Evolutionary conservation across 2,888 invertebrate genomes (phyloP), one percentile per base, ranked within the genome.

Genomic region (Epinotia bilunana): DNA sequence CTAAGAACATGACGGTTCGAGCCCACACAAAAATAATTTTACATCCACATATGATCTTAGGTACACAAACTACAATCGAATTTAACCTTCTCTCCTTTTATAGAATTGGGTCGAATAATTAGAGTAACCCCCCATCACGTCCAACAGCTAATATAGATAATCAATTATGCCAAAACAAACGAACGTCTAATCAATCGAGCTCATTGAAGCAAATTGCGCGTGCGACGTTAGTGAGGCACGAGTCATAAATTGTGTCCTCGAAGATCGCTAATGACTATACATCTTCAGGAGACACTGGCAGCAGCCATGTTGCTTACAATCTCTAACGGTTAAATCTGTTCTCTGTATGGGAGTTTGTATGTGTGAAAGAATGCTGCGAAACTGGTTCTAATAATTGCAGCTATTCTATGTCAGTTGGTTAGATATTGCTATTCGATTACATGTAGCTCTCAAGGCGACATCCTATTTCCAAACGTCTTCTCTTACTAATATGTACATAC

Each of bases 91-190:
- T 39, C 39, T 39, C 9, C 39, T 39, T 39, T 9, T 39, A 39
- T 9, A 39, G 39, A 39, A 20, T 0, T 53, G 55, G 11, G 53
- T 43, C 33, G 18, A 20, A 49, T n/a, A n/a, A n/a, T 39, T 58
- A 33, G 57, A 43, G 33, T 5, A 73, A 49, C 20, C 49, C 11
- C 20, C 49, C 11, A 57, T 12, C 13, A 62, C 63, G 62, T 49
- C 33, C 23, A 46, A 55, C 62, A 43, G 73, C 68, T 68, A 68
- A 69, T 46, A 73, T 49, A 63, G 62, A 78, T 81, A 78, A 81
- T 79, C 76, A 78, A 79, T 80, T 77, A 79, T 79, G 80, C 79
- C 79, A 82, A 80, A 80, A 82, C 81, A 80, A 80, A 82, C 13
- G 16, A 69, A 78, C 76, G 72, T 77, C 67, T 79, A 83, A 82